phyloP scores from a whole-genome alignment of 2,888 invertebrate species.

The Choristoneura rosaceana region DNA sequence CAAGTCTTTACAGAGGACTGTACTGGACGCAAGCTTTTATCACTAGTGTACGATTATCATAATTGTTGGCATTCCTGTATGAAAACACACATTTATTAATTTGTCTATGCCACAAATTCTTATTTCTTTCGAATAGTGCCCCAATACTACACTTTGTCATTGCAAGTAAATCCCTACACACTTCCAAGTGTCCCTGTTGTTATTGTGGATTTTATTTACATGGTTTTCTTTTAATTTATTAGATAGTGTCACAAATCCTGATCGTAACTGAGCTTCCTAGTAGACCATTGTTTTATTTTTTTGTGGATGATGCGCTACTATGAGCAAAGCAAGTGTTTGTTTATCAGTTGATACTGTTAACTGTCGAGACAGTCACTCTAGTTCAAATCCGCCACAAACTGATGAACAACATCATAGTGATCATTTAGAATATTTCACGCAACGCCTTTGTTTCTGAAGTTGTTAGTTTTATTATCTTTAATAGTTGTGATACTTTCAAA shows the following conservation, averaged over 20 bases:
- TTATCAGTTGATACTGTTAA: slow-evolving; percentile 42
- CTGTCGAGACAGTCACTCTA: slow-evolving; percentile 31
- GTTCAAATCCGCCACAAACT: slow-evolving; percentile 62
- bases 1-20: slow-evolving; percentile 48
- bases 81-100: slow-evolving; percentile 31
- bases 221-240: slow-evolving; percentile 52
- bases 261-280: slow-evolving; percentile 81
- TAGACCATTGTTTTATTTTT: slow-evolving; percentile 68
- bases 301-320: slow-evolving; percentile 60
- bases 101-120: slow-evolving; percentile 36
- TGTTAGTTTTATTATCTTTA: slow-evolving; percentile 38
- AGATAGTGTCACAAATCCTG: slow-evolving; percentile 66
- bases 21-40: slow-evolving; percentile 73
- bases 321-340: slow-evolving; percentile 3
- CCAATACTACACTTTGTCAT: slow-evolving; percentile 43
- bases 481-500: slow-evolving; percentile 19
- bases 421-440: slow-evolving; percentile 68
- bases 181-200: slow-evolving; percentile 44
- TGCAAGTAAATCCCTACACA: slow-evolving; percentile 42
- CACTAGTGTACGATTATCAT: slow-evolving; percentile 36
- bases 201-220: slow-evolving; percentile 46
- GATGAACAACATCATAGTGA: slow-evolving; percentile 70
- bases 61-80: slow-evolving; percentile 36
- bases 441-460: slow-evolving; percentile 64
- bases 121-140: slow-evolving; percentile 34